A percentile compares a stretch with the other conserved stretches of the same genome.
phyloP scores from a whole-genome alignment of 1,140 invertebrate genomes.

The Drosophila nebulosa region DNA sequence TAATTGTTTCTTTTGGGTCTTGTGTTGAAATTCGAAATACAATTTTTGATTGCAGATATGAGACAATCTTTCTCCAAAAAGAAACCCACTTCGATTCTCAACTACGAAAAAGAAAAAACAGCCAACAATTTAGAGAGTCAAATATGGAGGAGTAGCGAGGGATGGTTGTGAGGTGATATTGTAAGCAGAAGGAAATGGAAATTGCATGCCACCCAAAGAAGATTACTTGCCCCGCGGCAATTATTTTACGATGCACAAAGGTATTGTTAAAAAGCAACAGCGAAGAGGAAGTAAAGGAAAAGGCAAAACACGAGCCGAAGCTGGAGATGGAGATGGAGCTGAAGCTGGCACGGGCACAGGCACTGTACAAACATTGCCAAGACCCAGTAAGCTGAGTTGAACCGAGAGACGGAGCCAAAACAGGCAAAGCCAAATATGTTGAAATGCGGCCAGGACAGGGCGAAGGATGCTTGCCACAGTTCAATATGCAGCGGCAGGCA shows the following conservation, averaged over 20 bases:
- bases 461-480: conserved; percentile 57
- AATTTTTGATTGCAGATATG: conserved; percentile 54
- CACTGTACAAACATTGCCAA: conserved; percentile 51
- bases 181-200: conserved; percentile 39
- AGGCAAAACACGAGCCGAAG: conserved; percentile 13
- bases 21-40: conserved; percentile 57
- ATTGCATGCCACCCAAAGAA: conserved; percentile 73
- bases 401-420: conserved; percentile 34
- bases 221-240: conserved; percentile 76
- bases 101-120: background rate
- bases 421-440: conserved; percentile 77
- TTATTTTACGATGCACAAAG: conserved; percentile 81
- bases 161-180: background rate
- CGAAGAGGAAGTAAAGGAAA: conserved; percentile 18
- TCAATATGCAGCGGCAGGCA: conserved; percentile 78
- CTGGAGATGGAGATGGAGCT: background rate
- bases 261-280: conserved; percentile 67
- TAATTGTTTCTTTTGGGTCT: conserved; percentile 63
- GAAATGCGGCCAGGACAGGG: conserved; percentile 65
- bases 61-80: background rate
- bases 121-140: background rate
- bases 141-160: background rate
- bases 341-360: no score
- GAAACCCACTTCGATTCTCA: background rate
- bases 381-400: conserved; percentile 5